A percentile compares a stretch with the other conserved stretches of the same genome.
Evolutionary conservation across 2,888 invertebrate genomes (phyloP).

Genomic region (Andrena praecox): DNA sequence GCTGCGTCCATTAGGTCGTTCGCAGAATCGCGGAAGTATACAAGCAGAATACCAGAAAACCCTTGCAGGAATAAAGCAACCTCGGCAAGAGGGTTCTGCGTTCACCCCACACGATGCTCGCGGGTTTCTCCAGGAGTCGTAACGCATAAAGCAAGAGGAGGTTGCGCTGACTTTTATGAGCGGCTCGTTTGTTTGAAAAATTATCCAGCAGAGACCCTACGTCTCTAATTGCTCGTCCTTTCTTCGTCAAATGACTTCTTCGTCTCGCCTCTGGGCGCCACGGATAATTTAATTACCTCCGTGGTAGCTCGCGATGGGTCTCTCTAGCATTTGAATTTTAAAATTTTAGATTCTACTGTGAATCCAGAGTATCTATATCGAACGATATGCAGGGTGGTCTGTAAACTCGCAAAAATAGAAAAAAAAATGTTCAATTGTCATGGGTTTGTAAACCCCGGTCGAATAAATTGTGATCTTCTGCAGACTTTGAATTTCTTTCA

Average conservation of each 20-base stretch:
- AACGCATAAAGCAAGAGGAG: conserved; percentile 76
- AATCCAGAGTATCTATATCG: too few species aligned
- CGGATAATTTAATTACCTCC: conserved; percentile 46
- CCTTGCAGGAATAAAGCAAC: conserved; percentile 22
- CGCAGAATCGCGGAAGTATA: conserved; percentile 1
- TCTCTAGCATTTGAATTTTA: not conserved
- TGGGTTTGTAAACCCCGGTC: too few species aligned
- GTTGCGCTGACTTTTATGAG: conserved; percentile 75
- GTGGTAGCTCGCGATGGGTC: not conserved
- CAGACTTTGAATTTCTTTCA: too few species aligned
- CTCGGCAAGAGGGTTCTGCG: not conserved
- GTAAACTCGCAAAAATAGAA: too few species aligned
- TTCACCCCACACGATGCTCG: conserved; percentile 42
- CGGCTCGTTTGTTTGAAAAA: conserved; percentile 74
- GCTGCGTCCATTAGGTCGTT: not conserved
- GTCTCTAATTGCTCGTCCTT: conserved; percentile 64
- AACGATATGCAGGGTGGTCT: too few species aligned
- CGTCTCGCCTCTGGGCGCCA: conserved; percentile 45
- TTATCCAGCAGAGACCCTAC: conserved; percentile 66
- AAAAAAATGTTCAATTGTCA: too few species aligned
- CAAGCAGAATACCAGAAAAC: not conserved
- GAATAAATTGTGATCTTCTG: too few species aligned
- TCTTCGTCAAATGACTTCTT: conserved; percentile 49
- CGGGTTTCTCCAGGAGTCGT: conserved; percentile 70
- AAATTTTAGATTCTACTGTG: too few species aligned